Conservation (phyloP, 2,888 invertebrate species). For the Hydropsyche betteni region DNA sequence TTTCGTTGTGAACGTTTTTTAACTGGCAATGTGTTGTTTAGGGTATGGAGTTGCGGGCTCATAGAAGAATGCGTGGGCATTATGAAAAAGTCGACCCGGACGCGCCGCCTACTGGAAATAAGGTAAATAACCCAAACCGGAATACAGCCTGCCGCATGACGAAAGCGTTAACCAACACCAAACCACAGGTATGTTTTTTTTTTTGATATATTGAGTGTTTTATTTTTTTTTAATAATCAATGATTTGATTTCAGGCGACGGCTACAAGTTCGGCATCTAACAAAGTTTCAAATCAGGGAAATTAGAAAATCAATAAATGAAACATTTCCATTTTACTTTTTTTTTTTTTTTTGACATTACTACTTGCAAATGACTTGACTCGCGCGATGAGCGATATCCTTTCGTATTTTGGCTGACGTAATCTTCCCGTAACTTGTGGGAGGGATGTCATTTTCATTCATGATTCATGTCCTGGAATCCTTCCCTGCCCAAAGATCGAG, state of each 20-base stretch:
- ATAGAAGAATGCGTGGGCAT: slow-evolving; percentile 71
- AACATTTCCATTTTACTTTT: too few relatives aligned
- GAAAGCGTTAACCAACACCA: slow-evolving; percentile 29
- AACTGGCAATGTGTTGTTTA: slow-evolving; percentile 53
- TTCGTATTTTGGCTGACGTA: too few relatives aligned
- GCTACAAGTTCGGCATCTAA: not conserved
- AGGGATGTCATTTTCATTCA: too few relatives aligned
- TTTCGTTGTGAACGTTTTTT: not conserved
- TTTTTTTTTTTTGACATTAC: too few relatives aligned
- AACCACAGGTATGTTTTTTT: not conserved
- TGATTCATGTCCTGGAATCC: slow-evolving; percentile 50
- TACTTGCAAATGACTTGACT: too few relatives aligned
- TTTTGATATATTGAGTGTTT: not conserved
- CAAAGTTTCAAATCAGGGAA: too few relatives aligned
- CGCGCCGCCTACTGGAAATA: slow-evolving; percentile 43
- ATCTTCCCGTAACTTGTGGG: too few relatives aligned
- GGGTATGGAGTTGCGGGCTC: slow-evolving; percentile 70
- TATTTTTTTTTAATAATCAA: not conserved
- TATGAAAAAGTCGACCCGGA: slow-evolving; percentile 52
- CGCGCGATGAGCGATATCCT: too few relatives aligned
- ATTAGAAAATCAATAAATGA: too few relatives aligned
- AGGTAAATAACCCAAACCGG: slow-evolving; percentile 47
- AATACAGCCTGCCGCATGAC: slow-evolving; percentile 32
- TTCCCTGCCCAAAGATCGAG: slow-evolving; percentile 49
- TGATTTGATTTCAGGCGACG: not conserved